A percentile compares a stretch with the other conserved stretches of the same genome.
Conservation (phyloP, 2,113 vertebrate species). For the Elanus axillaris region DNA sequence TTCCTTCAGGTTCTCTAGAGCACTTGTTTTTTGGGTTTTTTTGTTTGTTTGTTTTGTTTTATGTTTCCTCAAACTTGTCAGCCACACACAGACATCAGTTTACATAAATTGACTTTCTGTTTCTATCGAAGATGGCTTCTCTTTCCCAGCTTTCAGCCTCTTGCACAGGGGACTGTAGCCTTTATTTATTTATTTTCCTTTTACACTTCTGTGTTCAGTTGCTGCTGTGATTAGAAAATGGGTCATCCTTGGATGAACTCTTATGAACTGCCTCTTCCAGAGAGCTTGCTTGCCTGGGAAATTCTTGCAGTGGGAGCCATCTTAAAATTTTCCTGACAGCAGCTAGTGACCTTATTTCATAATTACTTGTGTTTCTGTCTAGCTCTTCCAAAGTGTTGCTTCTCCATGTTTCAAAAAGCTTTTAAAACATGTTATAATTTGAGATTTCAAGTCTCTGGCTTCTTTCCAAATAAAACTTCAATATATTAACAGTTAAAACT, state of each 20-base stretch:
- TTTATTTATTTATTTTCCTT: conserved; percentile 26
- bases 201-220: conserved; percentile 11
- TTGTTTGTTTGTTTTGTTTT: background rate
- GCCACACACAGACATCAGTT: background rate
- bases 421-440: conserved; percentile 29
- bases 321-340: conserved; percentile 41
- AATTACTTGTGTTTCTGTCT: conserved; percentile 16
- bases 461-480: conserved; percentile 26
- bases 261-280: conserved; percentile 24
- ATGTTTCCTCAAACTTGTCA: background rate
- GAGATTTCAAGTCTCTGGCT: conserved; percentile 30
- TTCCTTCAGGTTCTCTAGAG: background rate
- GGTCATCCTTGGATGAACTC: conserved; percentile 59
- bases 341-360: conserved; percentile 25
- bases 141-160: background rate
- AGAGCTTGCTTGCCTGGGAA: background rate
- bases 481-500: conserved; percentile 18
- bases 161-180: background rate
- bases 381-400: conserved; percentile 7
- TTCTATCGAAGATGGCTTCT: background rate
- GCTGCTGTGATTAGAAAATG: conserved; percentile 33
- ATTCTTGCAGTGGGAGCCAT: conserved; percentile 24
- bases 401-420: conserved; percentile 6
- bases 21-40: background rate
- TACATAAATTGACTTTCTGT: background rate